A percentile compares a stretch with the other conserved stretches of the same genome.
Conservation (phyloP, 1,140 invertebrate genomes). For the Rhagoletis pomonella region DNA sequence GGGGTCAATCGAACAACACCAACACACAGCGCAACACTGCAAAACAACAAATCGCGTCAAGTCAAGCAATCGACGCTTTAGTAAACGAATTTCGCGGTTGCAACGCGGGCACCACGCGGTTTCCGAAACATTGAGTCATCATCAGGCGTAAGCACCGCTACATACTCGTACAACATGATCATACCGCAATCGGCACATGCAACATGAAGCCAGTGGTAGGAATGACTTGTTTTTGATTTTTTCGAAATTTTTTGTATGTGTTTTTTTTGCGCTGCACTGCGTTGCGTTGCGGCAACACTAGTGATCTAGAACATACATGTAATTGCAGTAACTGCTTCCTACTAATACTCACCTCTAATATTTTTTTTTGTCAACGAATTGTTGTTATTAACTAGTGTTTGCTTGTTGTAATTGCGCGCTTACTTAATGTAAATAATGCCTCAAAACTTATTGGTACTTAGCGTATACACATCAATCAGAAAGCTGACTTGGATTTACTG, state of each 20-base stretch:
- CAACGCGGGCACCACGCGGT: constrained; percentile 3
- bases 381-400: constrained; percentile 30
- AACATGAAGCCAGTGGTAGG: background rate
- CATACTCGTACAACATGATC: background rate
- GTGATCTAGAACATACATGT: constrained; percentile 23
- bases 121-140: constrained; percentile 45
- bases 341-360: background rate
- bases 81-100: constrained; percentile 7
- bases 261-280: background rate
- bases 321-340: background rate
- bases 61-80: background rate
- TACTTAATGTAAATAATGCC: background rate
- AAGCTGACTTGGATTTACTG: background rate
- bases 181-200: constrained; percentile 38
- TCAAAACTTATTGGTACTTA: background rate
- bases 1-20: constrained; percentile 12
- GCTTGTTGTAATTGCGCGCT: constrained; percentile 4
- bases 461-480: constrained; percentile 9
- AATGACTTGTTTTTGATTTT: background rate
- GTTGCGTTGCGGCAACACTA: background rate
- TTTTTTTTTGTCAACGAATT: background rate
- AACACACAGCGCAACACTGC: background rate
- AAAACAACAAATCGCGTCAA: background rate
- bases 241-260: background rate
- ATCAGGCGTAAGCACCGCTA: background rate